phyloP scores from a whole-genome alignment of 37 sponge, comb jelly and placozoan genomes.

The Corticium candelabrum region DNA sequence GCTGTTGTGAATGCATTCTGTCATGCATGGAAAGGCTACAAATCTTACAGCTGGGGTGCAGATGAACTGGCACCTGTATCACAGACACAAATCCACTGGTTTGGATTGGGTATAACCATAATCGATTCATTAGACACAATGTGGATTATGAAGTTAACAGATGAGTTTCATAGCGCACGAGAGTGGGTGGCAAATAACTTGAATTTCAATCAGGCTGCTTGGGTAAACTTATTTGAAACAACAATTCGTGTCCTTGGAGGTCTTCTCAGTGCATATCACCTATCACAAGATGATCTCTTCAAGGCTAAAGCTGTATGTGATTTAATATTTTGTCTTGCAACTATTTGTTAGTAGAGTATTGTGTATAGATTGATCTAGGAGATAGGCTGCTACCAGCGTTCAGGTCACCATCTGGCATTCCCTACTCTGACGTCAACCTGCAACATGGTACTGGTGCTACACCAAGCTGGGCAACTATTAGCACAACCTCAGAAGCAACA shows the following conservation, averaged over 20 bases:
- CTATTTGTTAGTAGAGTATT: no score
- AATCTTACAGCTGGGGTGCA: conserved; percentile 72
- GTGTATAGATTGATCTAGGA: conserved; percentile 76
- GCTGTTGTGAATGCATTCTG: conserved; percentile 58
- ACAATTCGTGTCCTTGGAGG: conserved; percentile 96
- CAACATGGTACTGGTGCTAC: conserved; percentile 22
- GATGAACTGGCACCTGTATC: conserved; percentile 84
- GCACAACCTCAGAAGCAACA: conserved; percentile 91
- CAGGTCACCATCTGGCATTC: conserved; percentile 63
- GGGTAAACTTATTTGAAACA: conserved; percentile 97
- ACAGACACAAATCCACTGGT: conserved; percentile 55
- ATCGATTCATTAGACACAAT: conserved; percentile 92
- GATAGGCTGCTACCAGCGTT: conserved; percentile 81
- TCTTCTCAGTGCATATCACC: conserved; percentile 73
- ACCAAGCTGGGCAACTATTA: conserved; percentile 70
- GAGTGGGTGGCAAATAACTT: conserved; percentile 62
- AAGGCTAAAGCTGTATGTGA: conserved; percentile 72
- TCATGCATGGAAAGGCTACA: conserved; percentile 95
- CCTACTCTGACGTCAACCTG: conserved; percentile 90
- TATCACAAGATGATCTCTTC: conserved; percentile 69
- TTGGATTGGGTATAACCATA: conserved; percentile 81
- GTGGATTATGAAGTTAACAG: conserved; percentile 97
- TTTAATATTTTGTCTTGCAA: no score
- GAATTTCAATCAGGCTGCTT: conserved; percentile 42
- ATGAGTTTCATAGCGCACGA: conserved; percentile 69